Evolutionary conservation across 2,888 invertebrate species (phyloP).

Genomic region (Peribatodes rhomboidaria): DNA sequence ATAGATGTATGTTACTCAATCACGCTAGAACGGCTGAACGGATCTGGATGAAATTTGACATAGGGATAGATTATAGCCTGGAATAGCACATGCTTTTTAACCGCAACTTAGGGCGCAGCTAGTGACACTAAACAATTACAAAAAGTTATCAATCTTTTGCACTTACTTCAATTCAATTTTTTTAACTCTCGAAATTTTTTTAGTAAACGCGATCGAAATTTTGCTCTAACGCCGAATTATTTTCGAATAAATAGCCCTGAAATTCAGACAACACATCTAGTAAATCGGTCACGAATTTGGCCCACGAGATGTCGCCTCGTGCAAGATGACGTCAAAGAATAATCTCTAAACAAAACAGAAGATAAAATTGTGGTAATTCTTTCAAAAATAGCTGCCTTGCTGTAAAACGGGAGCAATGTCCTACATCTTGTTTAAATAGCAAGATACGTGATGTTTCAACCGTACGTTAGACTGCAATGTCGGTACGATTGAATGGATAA

Average conservation of each 20-base stretch:
- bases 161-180: no score
- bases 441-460: background rate
- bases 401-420: constrained; percentile 5
- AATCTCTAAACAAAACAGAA: constrained; percentile 11
- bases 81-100: no score
- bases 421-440: constrained; percentile 12
- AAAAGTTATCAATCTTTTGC: no score
- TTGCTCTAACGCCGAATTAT: background rate
- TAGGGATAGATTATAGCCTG: no score
- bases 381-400: constrained; percentile 8
- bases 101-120: no score
- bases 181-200: no score
- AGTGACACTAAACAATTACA: no score
- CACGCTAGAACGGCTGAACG: no score
- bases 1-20: no score
- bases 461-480: background rate
- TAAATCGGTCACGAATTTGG: constrained; percentile 7
- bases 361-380: background rate
- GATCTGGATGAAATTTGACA: no score
- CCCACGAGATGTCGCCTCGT: constrained; percentile 5
- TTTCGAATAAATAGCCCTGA: background rate
- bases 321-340: constrained; percentile 14
- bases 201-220: background rate
- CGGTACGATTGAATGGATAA: background rate
- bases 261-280: background rate